A percentile compares a stretch with the other conserved stretches of the same genome.
These are phyloP conservation scores for Nautilus pompilius DNA, from an alignment of 1,140 invertebrate genomes.

Conservation along the genomic window DNA sequence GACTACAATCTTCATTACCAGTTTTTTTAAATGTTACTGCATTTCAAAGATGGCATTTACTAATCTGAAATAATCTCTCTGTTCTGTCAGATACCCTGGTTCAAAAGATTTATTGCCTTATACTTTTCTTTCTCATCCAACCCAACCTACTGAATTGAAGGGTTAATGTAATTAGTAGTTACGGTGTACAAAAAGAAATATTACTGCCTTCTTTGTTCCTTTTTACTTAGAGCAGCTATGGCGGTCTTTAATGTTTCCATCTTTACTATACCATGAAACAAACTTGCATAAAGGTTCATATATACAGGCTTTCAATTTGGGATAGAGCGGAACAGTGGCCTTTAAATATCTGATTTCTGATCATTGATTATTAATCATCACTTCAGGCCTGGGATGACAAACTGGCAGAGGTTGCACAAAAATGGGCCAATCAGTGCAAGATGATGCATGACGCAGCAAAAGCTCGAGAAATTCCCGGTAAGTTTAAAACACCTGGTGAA, in stretches of 20 bases:
- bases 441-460: slow-evolving; percentile 67
- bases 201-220: too few relatives aligned
- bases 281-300: neutral
- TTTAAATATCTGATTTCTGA: neutral
- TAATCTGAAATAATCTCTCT: too few relatives aligned
- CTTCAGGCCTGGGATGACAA: slow-evolving; percentile 76
- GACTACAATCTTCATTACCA: too few relatives aligned
- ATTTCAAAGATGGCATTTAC: too few relatives aligned
- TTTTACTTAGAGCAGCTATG: neutral
- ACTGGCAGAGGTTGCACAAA: slow-evolving; percentile 74
- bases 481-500: neutral
- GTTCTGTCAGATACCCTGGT: too few relatives aligned
- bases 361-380: neutral
- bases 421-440: slow-evolving; percentile 76
- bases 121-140: too few relatives aligned
- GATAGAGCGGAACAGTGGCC: slow-evolving; percentile 9
- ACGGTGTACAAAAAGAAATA: too few relatives aligned
- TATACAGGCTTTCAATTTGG: neutral
- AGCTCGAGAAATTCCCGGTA: slow-evolving; percentile 36
- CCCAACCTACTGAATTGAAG: too few relatives aligned
- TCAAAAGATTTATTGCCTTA: too few relatives aligned
- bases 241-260: neutral
- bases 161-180: too few relatives aligned
- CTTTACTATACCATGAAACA: neutral
- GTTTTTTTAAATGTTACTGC: too few relatives aligned